Evolutionary conservation across 2,113 vertebrate species (phyloP), one percentile per base, ranked within the genome.

Genomic region (Phylloscopus whistleri): DNA sequence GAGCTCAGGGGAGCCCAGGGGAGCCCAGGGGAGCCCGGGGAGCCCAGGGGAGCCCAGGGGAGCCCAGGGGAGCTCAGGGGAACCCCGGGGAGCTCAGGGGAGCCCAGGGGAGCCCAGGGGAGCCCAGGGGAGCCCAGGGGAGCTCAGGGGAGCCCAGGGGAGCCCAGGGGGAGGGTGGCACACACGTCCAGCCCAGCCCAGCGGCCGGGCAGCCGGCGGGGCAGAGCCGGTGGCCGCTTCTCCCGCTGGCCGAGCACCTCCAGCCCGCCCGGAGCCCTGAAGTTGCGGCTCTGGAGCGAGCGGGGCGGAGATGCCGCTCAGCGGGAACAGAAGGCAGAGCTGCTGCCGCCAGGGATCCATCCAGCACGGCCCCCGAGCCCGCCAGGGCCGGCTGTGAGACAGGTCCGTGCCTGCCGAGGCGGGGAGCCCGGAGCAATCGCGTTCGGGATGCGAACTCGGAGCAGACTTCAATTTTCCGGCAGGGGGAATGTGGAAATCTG

Each of bases 361-460:
- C 37, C 92, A 64, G 93, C 93, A 80, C 19, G 92, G 95, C 66
- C 90, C 52, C 91, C 58, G 95, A 90, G 23, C 84, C 72, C 11
- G 64, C 89, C 95, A 96, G 92, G 89, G 85, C 92, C 6, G 91
- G 88, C 97, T 94, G 95, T 92, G 84, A 95, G 37, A 94, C 87
- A 97, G 97, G 96, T 96, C 96, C 41, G 95, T 89, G 89, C 78
- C 79, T 86, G 66, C 90, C 94, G 72, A 90, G 94, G 92, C 95
- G 69, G 79, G 59, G 84, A 72, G 58, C 84, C 18, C 10, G 44
- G 48, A 93, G 77, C 85, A 35, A 78, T 69, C 63, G 13, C 66
- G 19, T 94, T 96, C 9, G 92, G 92, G 94, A 96, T 88, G 93
- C 88, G 55, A 93, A 91, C 76, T 77, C 86, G 8, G 92, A 91